These are phyloP conservation scores for Syngnathoides biaculeatus DNA, from an alignment of 2,113 vertebrate genomes.

Conservation along the genomic window DNA sequence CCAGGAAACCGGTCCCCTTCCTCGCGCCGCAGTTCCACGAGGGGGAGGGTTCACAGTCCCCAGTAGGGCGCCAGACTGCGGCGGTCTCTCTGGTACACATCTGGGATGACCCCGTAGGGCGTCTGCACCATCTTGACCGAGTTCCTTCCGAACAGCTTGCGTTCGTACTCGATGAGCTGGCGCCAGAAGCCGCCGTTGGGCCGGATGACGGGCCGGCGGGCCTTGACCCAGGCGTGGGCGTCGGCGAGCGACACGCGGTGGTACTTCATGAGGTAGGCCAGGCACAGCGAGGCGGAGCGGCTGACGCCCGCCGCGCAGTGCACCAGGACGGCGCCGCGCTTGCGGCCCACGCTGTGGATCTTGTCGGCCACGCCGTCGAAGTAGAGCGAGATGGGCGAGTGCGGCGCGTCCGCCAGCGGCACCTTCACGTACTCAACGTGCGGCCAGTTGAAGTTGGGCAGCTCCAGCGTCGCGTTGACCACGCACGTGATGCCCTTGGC, in stretches of 20 bases:
- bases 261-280: slow-evolving; percentile 97
- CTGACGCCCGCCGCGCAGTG: slow-evolving; percentile 95
- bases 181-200: slow-evolving; percentile 97
- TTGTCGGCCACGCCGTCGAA: slow-evolving; percentile 95
- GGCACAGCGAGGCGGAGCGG: slow-evolving; percentile 91
- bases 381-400: slow-evolving; percentile 91
- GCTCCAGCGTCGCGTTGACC: slow-evolving; percentile 94
- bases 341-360: slow-evolving; percentile 92
- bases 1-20: slow-evolving; percentile 11
- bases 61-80: slow-evolving; percentile 90
- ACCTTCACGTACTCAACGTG: slow-evolving; percentile 96
- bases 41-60: slow-evolving; percentile 75
- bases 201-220: slow-evolving; percentile 87
- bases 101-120: slow-evolving; percentile 88
- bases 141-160: slow-evolving; percentile 92
- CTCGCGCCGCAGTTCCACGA: not conserved
- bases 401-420: slow-evolving; percentile 92
- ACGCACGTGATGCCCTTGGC: slow-evolving; percentile 94
- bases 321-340: slow-evolving; percentile 88
- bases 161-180: slow-evolving; percentile 95
- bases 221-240: slow-evolving; percentile 94
- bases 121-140: slow-evolving; percentile 97
- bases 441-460: slow-evolving; percentile 97
- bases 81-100: slow-evolving; percentile 90
- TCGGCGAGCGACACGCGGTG: slow-evolving; percentile 88